These are phyloP conservation scores for Galeruca laticollis DNA, from an alignment of 2,888 invertebrate genomes.

Conservation along the genomic window DNA sequence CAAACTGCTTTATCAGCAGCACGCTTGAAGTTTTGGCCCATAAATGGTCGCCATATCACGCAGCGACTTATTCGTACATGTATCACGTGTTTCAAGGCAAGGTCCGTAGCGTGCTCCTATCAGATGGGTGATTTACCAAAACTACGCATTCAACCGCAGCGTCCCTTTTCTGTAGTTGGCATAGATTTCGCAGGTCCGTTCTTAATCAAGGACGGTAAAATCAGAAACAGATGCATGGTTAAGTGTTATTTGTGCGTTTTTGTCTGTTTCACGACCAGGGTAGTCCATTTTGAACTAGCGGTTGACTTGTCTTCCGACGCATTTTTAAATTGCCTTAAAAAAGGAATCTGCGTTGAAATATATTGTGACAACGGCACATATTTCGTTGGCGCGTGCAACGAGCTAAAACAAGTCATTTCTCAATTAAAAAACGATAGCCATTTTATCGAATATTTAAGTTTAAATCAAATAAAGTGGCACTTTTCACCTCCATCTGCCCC, in stretches of 20 bases:
- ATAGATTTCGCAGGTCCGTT: slow-evolving; percentile 48
- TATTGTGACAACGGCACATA: slow-evolving; percentile 54
- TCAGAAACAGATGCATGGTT: slow-evolving; percentile 31
- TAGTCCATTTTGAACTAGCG: slow-evolving; percentile 45
- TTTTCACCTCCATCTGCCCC: no score
- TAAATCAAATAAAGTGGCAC: no score
- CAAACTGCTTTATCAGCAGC: slow-evolving; percentile 35
- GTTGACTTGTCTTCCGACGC: slow-evolving; percentile 41
- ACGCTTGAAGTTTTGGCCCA: slow-evolving; percentile 42
- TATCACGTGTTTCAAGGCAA: background rate
- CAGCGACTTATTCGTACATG: background rate
- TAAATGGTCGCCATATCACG: slow-evolving; percentile 54
- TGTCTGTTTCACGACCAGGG: slow-evolving; percentile 46
- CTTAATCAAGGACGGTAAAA: slow-evolving; percentile 39
- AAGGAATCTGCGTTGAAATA: slow-evolving; percentile 45
- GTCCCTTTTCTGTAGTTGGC: slow-evolving; percentile 43
- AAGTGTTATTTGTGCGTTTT: slow-evolving; percentile 48
- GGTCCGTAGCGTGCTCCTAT: background rate
- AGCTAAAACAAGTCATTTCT: background rate
- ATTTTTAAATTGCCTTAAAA: slow-evolving; percentile 47
- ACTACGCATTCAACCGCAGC: background rate
- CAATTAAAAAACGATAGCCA: no score
- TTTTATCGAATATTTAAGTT: no score
- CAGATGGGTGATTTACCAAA: background rate
- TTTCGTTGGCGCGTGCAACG: slow-evolving; percentile 48